Conservation (phyloP, 2,113 vertebrate genomes). For the Malaclemys terrapin region DNA sequence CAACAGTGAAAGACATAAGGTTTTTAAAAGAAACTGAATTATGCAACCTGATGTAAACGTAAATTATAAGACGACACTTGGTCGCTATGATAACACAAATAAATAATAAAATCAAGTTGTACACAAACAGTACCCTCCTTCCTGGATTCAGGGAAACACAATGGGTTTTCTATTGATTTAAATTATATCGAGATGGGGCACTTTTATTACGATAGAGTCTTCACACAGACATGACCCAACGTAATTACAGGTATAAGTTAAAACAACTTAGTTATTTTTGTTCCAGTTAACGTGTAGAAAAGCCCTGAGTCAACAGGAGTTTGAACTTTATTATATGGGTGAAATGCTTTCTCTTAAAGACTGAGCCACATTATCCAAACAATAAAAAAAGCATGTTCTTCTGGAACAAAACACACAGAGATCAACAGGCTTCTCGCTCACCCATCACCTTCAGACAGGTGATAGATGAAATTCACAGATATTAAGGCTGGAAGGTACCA, state of each 20-base stretch:
- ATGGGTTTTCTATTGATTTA: constrained; percentile 58
- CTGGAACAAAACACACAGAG: neutral
- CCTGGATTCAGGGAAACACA: constrained; percentile 35
- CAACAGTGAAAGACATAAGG: constrained; percentile 20
- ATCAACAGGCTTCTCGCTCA: neutral
- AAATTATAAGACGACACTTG: constrained; percentile 60
- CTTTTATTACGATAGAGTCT: constrained; percentile 61
- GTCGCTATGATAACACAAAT: constrained; percentile 13
- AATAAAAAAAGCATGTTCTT: neutral
- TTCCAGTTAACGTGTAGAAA: neutral
- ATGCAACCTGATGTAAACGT: constrained; percentile 62
- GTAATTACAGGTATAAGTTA: constrained; percentile 23
- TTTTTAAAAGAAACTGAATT: constrained; percentile 58
- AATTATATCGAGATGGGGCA: constrained; percentile 68
- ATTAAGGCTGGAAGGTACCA: neutral
- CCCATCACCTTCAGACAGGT: neutral
- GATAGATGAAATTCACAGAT: neutral
- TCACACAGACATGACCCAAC: constrained; percentile 23
- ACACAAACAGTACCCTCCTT: constrained; percentile 64
- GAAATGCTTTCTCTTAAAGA: constrained; percentile 23
- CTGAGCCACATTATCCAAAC: neutral
- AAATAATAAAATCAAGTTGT: constrained; percentile 33
- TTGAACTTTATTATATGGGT: constrained; percentile 55
- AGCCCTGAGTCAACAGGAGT: constrained; percentile 51
- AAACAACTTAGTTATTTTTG: constrained; percentile 39